phyloP scores from a whole-genome alignment of 2,797 vertebrate species.

The Sebastiscus tertius region DNA sequence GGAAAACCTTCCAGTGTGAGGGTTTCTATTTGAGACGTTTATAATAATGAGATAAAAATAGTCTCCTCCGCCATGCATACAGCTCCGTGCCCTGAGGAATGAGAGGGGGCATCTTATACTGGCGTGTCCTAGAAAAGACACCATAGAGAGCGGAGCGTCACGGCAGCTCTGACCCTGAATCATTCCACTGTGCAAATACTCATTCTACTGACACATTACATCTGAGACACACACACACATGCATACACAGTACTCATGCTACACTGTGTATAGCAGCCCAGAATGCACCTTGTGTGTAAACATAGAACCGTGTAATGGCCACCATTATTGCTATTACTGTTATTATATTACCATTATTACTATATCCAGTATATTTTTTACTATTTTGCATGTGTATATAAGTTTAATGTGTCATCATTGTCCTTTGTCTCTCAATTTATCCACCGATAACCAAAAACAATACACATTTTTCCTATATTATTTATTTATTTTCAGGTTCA shows the following conservation, averaged over 20 bases:
- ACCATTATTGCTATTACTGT: background rate
- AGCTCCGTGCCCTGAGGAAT: conserved; percentile 47
- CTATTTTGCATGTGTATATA: background rate
- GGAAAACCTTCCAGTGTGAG: conserved; percentile 22
- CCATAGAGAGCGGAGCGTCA: conserved; percentile 29
- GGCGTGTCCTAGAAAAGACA: conserved; percentile 71
- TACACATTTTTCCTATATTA: background rate
- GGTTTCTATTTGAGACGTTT: conserved; percentile 49
- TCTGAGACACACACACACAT: conserved; percentile 3
- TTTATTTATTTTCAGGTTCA: too few species aligned
- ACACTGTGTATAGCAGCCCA: background rate
- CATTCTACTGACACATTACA: conserved; percentile 35
- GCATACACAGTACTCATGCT: background rate
- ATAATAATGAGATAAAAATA: conserved; percentile 71
- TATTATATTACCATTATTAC: background rate
- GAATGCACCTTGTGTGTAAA: background rate
- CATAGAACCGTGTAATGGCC: background rate
- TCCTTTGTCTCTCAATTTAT: background rate
- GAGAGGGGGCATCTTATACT: conserved; percentile 54
- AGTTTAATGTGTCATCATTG: background rate
- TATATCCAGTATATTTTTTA: background rate
- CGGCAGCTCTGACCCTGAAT: conserved; percentile 50
- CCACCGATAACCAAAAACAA: background rate
- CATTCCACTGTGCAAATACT: conserved; percentile 21
- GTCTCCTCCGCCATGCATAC: conserved; percentile 38